phyloP scores from a whole-genome alignment of 1,140 invertebrate genomes.

The Drosophila nigrodunni region DNA sequence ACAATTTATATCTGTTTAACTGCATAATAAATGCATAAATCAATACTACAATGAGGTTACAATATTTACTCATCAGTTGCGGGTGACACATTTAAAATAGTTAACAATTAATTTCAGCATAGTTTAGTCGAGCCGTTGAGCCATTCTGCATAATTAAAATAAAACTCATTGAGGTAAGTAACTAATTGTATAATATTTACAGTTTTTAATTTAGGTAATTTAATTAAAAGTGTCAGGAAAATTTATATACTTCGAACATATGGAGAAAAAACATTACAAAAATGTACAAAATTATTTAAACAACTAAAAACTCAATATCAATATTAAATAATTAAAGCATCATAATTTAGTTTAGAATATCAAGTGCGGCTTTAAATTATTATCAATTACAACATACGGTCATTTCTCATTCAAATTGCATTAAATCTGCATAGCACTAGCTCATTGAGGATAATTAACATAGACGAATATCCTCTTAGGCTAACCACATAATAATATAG shows the following conservation, averaged over 20 bases:
- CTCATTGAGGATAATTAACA: conserved; percentile 66
- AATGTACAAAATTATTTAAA: neutral
- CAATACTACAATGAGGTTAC: neutral
- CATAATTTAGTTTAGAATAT: no score
- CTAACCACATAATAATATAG: neutral
- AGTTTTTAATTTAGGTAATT: neutral
- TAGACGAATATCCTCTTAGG: conserved; percentile 18
- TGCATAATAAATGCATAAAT: conserved; percentile 37
- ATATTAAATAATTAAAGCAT: neutral
- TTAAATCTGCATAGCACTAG: conserved; percentile 1
- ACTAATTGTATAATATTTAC: neutral
- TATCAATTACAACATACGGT: neutral
- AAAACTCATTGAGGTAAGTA: neutral
- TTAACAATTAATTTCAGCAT: neutral
- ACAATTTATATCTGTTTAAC: conserved; percentile 18
- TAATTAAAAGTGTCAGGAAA: neutral
- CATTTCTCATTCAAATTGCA: neutral
- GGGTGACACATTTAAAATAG: neutral
- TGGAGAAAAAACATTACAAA: neutral
- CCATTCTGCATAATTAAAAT: neutral
- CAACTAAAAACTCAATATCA: neutral
- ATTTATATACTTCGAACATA: neutral
- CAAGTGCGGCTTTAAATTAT: neutral
- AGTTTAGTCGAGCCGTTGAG: neutral
- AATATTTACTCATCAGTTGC: neutral